A percentile compares a stretch with the other conserved stretches of the same genome.
Conservation (phyloP, 2,113 vertebrate genomes). For the Bettongia penicillata region DNA sequence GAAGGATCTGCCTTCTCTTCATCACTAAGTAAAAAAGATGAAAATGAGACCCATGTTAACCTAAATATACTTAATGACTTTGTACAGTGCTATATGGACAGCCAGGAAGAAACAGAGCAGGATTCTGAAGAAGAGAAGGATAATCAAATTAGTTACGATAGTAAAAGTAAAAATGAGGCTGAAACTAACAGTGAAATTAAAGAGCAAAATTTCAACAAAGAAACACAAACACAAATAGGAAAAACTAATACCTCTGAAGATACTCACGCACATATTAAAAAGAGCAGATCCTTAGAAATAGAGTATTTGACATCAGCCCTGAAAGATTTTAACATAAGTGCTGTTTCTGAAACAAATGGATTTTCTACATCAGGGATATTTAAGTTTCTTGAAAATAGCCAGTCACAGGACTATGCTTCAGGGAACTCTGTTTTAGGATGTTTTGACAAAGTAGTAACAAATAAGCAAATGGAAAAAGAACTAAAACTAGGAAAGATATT, state of each 20-base stretch:
- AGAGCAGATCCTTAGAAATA: conserved; percentile 47
- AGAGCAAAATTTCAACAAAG: fast-evolving
- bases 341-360: conserved; percentile 32
- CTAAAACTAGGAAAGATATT: background rate
- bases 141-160: conserved; percentile 52
- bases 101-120: background rate
- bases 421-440: conserved; percentile 63
- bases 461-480: conserved; percentile 24
- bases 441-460: conserved; percentile 44
- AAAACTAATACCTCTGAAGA: fast-evolving
- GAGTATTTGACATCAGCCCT: conserved; percentile 38
- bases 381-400: conserved; percentile 62
- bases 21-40: background rate
- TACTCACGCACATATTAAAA: fast-evolving
- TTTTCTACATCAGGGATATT: conserved; percentile 42
- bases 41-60: fast-evolving
- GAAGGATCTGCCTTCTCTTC: background rate
- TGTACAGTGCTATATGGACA: conserved; percentile 19
- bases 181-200: background rate
- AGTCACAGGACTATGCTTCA: conserved; percentile 60
- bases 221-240: background rate
- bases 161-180: conserved; percentile 60
- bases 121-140: conserved; percentile 42
- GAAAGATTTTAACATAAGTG: conserved; percentile 51
- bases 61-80: background rate